A percentile compares a stretch with the other conserved stretches of the same genome.
Conservation (phyloP, 2,888 invertebrate genomes). For the Hedya salicella region DNA sequence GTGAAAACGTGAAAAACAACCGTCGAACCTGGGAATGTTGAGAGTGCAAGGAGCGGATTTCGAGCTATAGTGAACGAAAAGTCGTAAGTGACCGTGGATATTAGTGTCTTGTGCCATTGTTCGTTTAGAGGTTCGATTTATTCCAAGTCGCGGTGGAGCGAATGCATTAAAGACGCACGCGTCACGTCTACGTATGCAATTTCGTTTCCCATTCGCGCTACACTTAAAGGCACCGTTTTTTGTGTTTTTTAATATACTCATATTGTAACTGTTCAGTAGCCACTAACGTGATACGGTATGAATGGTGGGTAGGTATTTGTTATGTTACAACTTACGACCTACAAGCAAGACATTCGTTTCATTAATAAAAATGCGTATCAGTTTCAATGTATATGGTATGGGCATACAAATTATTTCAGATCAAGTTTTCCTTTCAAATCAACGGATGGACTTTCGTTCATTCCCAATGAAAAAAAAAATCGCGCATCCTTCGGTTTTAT, state of each 20-base stretch:
- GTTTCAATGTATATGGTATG: too few species aligned
- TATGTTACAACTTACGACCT: too few species aligned
- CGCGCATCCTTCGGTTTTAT: too few species aligned
- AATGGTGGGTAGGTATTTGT: too few species aligned
- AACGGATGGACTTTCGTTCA: too few species aligned
- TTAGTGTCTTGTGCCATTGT: slow-evolving; percentile 2
- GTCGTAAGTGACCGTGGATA: background rate
- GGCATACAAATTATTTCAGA: too few species aligned
- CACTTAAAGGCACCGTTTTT: slow-evolving; percentile 13
- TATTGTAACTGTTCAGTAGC: background rate
- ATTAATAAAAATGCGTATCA: too few species aligned
- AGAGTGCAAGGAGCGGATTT: slow-evolving; percentile 29
- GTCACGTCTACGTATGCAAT: slow-evolving; percentile 39
- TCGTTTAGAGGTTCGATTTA: slow-evolving; percentile 18
- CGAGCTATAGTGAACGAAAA: background rate
- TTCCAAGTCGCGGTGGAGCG: slow-evolving; percentile 34
- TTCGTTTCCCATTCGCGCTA: slow-evolving; percentile 32
- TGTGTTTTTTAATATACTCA: background rate
- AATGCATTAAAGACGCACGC: slow-evolving; percentile 33
- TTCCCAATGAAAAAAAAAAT: too few species aligned
- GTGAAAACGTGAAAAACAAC: slow-evolving; percentile 28
- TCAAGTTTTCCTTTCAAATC: too few species aligned
- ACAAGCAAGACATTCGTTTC: too few species aligned
- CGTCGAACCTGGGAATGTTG: slow-evolving; percentile 32
- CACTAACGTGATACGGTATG: too few species aligned